phyloP scores from a whole-genome alignment of 2,113 vertebrate genomes.

The Pteruthius melanotis region DNA sequence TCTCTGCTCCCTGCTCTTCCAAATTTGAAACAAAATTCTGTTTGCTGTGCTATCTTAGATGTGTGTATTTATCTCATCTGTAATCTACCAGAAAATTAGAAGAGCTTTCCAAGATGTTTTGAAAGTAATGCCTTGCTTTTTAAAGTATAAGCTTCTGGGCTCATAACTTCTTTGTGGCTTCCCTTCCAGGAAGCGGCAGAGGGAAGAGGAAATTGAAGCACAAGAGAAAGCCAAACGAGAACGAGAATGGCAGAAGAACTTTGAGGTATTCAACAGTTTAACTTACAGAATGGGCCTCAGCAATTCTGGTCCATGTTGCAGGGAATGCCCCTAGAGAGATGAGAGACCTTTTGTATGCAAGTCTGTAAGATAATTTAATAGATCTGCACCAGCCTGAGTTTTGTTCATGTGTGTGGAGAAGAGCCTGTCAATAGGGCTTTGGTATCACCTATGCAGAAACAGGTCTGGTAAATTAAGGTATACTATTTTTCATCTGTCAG shows the following conservation, averaged over 20 bases:
- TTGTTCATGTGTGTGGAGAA: not conserved
- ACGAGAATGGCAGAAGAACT: conserved; percentile 98
- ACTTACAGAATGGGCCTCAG: not conserved
- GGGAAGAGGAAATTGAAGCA: conserved; percentile 95
- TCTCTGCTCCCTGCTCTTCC: not conserved
- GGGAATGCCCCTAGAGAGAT: not conserved
- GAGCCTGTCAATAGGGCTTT: not conserved
- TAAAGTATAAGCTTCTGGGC: not conserved
- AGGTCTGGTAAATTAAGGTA: not conserved
- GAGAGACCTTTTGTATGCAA: not conserved
- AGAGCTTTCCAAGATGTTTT: not conserved
- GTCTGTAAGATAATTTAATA: not conserved
- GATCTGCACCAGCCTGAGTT: not conserved
- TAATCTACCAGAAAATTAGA: not conserved
- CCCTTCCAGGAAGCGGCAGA: conserved; percentile 86
- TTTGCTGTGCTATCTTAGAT: not conserved
- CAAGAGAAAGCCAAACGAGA: conserved; percentile 95
- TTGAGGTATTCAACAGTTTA: conserved; percentile 82
- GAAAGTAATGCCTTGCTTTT: not conserved
- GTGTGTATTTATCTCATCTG: not conserved
- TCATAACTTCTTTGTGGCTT: conserved; percentile 1
- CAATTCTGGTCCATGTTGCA: not conserved
- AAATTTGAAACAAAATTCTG: not conserved
- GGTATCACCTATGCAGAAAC: not conserved
- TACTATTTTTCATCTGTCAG: not conserved